phyloP scores from a whole-genome alignment of 2,888 invertebrate species.

The Orthonevra nobilis region DNA sequence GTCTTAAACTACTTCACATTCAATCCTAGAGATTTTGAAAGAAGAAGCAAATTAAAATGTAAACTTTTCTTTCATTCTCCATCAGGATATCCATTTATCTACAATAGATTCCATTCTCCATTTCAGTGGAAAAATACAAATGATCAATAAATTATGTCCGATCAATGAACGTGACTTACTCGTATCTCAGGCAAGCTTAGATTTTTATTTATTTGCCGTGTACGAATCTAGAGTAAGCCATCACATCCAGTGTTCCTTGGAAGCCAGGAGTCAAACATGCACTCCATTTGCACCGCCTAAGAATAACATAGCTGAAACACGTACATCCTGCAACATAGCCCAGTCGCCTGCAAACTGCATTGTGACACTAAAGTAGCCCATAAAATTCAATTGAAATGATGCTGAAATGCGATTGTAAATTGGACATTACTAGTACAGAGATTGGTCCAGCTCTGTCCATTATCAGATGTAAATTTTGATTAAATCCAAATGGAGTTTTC shows the following conservation, averaged over 20 bases:
- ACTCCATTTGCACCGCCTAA: not conserved
- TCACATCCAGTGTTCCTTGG: not conserved
- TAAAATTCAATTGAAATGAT: slow-evolving; percentile 67
- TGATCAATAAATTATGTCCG: slow-evolving; percentile 44
- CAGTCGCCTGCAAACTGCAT: too few relatives aligned
- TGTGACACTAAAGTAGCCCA: slow-evolving; percentile 45
- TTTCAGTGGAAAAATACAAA: slow-evolving; percentile 30
- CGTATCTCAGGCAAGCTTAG: slow-evolving; percentile 47
- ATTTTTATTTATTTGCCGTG: slow-evolving; percentile 47
- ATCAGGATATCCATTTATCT: not conserved
- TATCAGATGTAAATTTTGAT: slow-evolving; percentile 68
- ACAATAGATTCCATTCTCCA: slow-evolving; percentile 31
- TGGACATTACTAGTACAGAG: slow-evolving; percentile 57
- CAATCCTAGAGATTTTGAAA: too few relatives aligned
- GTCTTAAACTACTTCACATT: too few relatives aligned
- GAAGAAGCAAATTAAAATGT: too few relatives aligned
- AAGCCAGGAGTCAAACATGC: too few relatives aligned
- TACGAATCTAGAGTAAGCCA: not conserved
- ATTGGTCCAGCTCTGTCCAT: slow-evolving; percentile 30
- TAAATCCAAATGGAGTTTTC: slow-evolving; percentile 64
- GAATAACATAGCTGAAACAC: too few relatives aligned
- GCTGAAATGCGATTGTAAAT: slow-evolving; percentile 64
- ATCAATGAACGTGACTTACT: slow-evolving; percentile 59
- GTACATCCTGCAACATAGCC: too few relatives aligned
- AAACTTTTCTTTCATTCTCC: too few relatives aligned